Conservation (phyloP, 1,140 invertebrate genomes). For the Aphaenogaster rudis region DNA sequence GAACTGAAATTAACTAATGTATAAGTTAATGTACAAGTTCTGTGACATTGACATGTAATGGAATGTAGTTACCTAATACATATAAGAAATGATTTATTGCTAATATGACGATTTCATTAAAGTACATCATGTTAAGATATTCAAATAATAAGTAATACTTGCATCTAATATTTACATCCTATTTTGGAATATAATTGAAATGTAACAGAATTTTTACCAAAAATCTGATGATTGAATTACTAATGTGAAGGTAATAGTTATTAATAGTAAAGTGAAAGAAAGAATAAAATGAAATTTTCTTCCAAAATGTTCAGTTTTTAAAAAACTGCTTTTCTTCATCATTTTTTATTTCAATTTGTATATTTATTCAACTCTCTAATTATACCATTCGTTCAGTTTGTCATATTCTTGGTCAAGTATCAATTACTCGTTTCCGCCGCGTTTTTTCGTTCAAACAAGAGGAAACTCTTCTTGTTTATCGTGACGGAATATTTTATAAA, state of each 20-base stretch:
- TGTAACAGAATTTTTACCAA: not conserved
- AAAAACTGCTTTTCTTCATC: not conserved
- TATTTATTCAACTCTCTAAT: not conserved
- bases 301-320: not conserved
- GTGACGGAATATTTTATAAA: not conserved
- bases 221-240: not conserved
- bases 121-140: not conserved
- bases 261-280: not conserved
- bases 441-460: not conserved
- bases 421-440: not conserved
- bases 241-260: not conserved
- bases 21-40: not conserved
- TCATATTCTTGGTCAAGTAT: not conserved
- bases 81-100: slow-evolving; percentile 2
- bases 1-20: too few species aligned
- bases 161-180: not conserved
- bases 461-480: not conserved
- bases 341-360: slow-evolving; percentile 1
- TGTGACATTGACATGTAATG: too few species aligned
- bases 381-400: not conserved
- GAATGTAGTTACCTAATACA: not conserved
- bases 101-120: not conserved
- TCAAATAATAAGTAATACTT: not conserved
- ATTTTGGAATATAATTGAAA: not conserved
- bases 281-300: not conserved